Base-by-base conservation (phyloP, 2,888 invertebrate species). In the Coleophora deauratella region DNA sequence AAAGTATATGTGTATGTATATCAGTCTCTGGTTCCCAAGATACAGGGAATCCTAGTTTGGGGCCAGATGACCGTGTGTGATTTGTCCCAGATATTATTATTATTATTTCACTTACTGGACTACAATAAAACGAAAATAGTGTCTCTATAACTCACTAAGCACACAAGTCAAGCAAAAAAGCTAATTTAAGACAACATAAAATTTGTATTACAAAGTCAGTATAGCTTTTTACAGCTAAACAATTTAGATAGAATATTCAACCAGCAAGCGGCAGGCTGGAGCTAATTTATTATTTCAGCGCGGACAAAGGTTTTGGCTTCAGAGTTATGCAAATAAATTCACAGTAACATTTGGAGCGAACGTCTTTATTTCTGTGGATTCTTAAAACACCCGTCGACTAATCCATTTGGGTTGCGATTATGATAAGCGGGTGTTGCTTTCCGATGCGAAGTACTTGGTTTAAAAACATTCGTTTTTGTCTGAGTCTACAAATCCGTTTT, bases 241-340 rank as follows among this genome's bases (percentile, higher is more conserved):
- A 74, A 80, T 78, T 74, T 78, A 66, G 70, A 78, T 72, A 69
- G 62, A 66, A 75, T 73, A 73, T 21, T 21, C 21, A 21, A 6
- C 3, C 21, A 21, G 21, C 21, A 6, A 21, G 21, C 6, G 41
- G 69, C 72, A 72, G 78, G 66, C 76, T 80, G 72, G 73, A 72
- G 78, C 71, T 76, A 77, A 82, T 84, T 82, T 81, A 82, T 82
- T 82, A 80, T 80, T 80, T 79, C 57, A 72, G 68, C 69, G 70
- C 79, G 79, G 81, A 79, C 81, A 82, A 81, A 80, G 78, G 82
- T 77, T 80, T 82, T 74, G 79, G 74, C 78, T 80, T 75, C 70
- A 72, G 80, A 84, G 78, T 80, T 84, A 84, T 82, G 81, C 81
- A 84, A 84, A 84, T 84, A 81, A 80, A 82, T 82, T 82, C 81